Evolutionary conservation across 2,797 vertebrate genomes (phyloP), one percentile per base, ranked within the genome.

Genomic region (Mus caroli): DNA sequence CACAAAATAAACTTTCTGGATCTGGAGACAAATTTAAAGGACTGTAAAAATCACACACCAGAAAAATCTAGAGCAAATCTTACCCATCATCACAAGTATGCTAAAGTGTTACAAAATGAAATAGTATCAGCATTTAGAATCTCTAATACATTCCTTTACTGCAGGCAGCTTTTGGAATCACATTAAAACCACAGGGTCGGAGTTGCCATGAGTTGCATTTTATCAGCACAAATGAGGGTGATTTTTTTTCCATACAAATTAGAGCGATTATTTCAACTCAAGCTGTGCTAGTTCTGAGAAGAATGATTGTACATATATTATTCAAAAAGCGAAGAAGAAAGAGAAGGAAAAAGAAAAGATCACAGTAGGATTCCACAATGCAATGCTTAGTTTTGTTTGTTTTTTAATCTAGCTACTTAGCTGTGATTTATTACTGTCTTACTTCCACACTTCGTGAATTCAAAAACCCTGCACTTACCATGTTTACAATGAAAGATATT

Each of bases 191-290:
- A 89, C 19, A 54, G 91, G 95, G 78, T 10, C 91, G 37, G 90
- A 95, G 86, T 60, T 97, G 52, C 94, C 96, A 67, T 83, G 84
- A 96, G 20, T 46, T 97, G 43, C 76, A 97, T 97, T 98, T 96
- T 96, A 95, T 95, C 91, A 97, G 85, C 91, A 96, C 88, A 97
- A 97, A 97, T 91, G 50, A 95, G 82, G 43, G 3, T n/a, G 1
- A 75, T 64, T 84, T 96, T 91, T 97, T 97, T 83, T 43, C 89
- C 26, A 90, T 84, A 97, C 76, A 95, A 97, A 97, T 97, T 94
- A 90, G 84, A 94, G 69, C n/a, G 54, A 97, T 98, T 97, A 97
- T 97, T 98, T 98, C 86, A 96, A 62, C 67, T 98, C 95, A 97
- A 97, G 95, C 88, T 97, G 88, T 96, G 97, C 95, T 83, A 91